These are phyloP conservation scores for Xyrauchen texanus DNA, from an alignment of 2,113 vertebrate species.

Conservation along the genomic window DNA sequence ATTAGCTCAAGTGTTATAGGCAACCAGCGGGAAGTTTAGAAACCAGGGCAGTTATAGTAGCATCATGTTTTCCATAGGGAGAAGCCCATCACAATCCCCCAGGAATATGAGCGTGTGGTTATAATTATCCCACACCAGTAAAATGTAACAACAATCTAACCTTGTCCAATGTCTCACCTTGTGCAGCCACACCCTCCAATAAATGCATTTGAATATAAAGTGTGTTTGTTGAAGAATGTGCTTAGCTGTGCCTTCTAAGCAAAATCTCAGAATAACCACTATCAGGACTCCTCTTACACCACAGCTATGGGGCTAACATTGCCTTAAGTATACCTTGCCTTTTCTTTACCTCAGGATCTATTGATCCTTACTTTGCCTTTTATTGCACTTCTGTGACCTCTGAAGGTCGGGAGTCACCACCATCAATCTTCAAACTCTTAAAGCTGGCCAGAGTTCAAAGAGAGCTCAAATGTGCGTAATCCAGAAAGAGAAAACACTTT, in stretches of 20 bases:
- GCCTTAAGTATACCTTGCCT: slow-evolving; percentile 53
- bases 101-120: slow-evolving; percentile 55
- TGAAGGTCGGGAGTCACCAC: not conserved
- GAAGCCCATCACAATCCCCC: slow-evolving; percentile 38
- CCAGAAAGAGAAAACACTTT: too few species aligned
- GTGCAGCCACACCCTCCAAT: slow-evolving; percentile 68
- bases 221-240: slow-evolving; percentile 69
- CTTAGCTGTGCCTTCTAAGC: slow-evolving; percentile 77
- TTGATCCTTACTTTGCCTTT: slow-evolving; percentile 44
- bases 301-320: slow-evolving; percentile 39
- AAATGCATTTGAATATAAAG: slow-evolving; percentile 66
- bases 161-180: slow-evolving; percentile 73
- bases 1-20: slow-evolving; percentile 6
- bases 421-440: slow-evolving; percentile 4
- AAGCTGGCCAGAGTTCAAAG: slow-evolving; percentile 23
- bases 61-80: slow-evolving; percentile 56
- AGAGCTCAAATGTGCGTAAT: not conserved
- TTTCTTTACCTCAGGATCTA: slow-evolving; percentile 44
- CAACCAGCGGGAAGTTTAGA: slow-evolving; percentile 25
- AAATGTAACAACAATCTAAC: slow-evolving; percentile 70
- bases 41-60: slow-evolving; percentile 17
- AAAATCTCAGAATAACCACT: slow-evolving; percentile 67
- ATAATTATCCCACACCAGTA: slow-evolving; percentile 76
- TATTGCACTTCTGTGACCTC: slow-evolving; percentile 37
- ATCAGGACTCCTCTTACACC: slow-evolving; percentile 55